These are phyloP conservation scores for Gambusia yucatana DNA, from an alignment of 2,797 vertebrate genomes.

Conservation along the genomic window DNA sequence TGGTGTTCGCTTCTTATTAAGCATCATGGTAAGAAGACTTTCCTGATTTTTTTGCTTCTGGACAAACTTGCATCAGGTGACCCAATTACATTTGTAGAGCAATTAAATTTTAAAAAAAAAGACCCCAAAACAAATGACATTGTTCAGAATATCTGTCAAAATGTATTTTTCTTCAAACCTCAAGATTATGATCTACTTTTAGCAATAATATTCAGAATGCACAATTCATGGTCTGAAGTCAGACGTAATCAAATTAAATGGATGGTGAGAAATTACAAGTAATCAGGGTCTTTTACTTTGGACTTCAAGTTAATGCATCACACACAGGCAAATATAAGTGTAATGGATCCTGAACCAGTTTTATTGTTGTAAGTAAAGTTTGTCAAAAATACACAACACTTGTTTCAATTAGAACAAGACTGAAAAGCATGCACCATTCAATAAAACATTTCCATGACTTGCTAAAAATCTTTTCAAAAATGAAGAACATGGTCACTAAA, in stretches of 20 bases:
- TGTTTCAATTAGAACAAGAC: conserved; percentile 67
- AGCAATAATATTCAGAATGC: background rate
- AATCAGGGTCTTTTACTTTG: background rate
- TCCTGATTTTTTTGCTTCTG: background rate
- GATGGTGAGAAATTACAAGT: no score
- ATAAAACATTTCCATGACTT: conserved; percentile 75
- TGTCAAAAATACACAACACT: conserved; percentile 77
- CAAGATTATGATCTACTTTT: background rate
- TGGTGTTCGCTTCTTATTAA: background rate
- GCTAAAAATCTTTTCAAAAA: conserved; percentile 78
- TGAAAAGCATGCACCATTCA: conserved; percentile 76
- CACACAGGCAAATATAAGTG: background rate
- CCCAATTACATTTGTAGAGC: background rate
- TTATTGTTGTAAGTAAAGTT: conserved; percentile 74
- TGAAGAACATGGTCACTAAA: conserved; percentile 68
- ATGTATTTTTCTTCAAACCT: background rate
- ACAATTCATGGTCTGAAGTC: background rate
- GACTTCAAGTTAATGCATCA: background rate
- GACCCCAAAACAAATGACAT: background rate
- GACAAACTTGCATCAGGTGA: background rate
- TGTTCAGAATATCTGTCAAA: background rate
- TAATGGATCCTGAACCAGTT: conserved; percentile 54
- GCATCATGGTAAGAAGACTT: background rate
- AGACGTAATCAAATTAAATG: background rate
- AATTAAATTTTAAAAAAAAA: background rate